Percentiles rank a stretch among this genome's conserved stretches.
These are phyloP conservation scores for Neogobius melanostomus DNA, from an alignment of 2,113 vertebrate genomes.

Conservation along the genomic window DNA sequence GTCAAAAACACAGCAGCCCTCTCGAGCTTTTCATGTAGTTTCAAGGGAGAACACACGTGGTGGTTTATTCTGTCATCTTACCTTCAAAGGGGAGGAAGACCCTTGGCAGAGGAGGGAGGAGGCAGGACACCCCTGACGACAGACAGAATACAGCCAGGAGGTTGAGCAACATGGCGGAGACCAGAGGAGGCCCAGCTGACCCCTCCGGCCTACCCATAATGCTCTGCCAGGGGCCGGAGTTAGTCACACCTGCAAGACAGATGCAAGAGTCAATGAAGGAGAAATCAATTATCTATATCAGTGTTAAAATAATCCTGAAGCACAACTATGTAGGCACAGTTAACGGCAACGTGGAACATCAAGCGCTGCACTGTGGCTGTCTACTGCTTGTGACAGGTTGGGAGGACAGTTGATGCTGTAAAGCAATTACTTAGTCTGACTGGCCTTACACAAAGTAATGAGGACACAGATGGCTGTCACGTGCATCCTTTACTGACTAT, in stretches of 20 bases:
- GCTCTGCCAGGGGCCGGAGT: slow-evolving; percentile 33
- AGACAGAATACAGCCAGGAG: slow-evolving; percentile 59
- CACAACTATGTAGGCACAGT: too few relatives aligned
- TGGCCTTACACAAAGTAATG: background rate
- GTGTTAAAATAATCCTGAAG: too few relatives aligned
- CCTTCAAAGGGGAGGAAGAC: slow-evolving; percentile 77
- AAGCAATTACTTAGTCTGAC: background rate
- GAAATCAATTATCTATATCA: too few relatives aligned
- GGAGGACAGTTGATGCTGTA: too few relatives aligned
- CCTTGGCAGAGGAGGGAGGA: slow-evolving; percentile 70
- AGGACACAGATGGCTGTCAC: slow-evolving; percentile 28
- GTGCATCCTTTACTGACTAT: slow-evolving; percentile 31
- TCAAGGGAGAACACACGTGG: slow-evolving; percentile 9
- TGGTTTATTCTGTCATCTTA: slow-evolving; percentile 42
- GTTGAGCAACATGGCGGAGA: slow-evolving; percentile 26
- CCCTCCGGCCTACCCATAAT: slow-evolving; percentile 61
- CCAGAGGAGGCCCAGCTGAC: slow-evolving; percentile 47
- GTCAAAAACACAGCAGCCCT: slow-evolving; percentile 3
- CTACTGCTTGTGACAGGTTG: too few relatives aligned
- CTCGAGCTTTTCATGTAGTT: background rate
- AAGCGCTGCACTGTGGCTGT: too few relatives aligned
- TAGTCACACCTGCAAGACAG: slow-evolving; percentile 37
- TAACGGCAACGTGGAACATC: too few relatives aligned
- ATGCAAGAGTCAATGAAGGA: background rate
- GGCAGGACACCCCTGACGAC: slow-evolving; percentile 43